phyloP scores from a whole-genome alignment of 2,797 vertebrate genomes.

The Falco novaeseelandiae region DNA sequence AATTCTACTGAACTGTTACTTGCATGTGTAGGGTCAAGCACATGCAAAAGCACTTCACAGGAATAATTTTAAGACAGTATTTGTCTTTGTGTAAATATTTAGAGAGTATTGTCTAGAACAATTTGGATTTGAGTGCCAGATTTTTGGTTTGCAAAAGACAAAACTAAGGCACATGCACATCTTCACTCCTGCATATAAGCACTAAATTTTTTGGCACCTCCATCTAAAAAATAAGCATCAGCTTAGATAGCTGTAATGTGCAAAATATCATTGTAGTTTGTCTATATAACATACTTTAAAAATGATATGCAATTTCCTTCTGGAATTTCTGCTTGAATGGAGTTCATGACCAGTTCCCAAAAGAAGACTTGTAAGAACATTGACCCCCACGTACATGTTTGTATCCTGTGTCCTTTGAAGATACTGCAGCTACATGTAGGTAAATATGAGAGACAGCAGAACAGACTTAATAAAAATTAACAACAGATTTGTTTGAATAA shows the following conservation, averaged over 20 bases:
- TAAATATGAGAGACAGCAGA: neutral
- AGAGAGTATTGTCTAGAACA: neutral
- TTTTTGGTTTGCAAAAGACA: neutral
- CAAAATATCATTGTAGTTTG: neutral
- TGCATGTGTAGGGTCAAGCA: neutral
- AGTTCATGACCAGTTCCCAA: neutral
- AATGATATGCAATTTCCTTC: neutral
- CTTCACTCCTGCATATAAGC: neutral
- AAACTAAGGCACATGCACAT: neutral
- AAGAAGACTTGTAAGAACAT: neutral
- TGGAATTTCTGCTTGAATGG: neutral
- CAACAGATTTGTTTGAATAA: conserved; percentile 27
- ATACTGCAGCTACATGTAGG: neutral
- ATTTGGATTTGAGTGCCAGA: neutral
- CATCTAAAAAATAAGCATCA: neutral
- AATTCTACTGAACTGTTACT: neutral
- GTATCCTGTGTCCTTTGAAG: neutral
- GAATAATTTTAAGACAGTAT: conserved; percentile 35
- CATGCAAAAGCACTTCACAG: neutral
- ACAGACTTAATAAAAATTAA: neutral
- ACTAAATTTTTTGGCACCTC: neutral
- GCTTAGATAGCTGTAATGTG: neutral
- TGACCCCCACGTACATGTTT: neutral
- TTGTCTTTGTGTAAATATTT: neutral
- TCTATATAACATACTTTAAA: neutral